Conservation (phyloP, 2,888 invertebrate genomes). For the Allophyes oxyacanthae region DNA sequence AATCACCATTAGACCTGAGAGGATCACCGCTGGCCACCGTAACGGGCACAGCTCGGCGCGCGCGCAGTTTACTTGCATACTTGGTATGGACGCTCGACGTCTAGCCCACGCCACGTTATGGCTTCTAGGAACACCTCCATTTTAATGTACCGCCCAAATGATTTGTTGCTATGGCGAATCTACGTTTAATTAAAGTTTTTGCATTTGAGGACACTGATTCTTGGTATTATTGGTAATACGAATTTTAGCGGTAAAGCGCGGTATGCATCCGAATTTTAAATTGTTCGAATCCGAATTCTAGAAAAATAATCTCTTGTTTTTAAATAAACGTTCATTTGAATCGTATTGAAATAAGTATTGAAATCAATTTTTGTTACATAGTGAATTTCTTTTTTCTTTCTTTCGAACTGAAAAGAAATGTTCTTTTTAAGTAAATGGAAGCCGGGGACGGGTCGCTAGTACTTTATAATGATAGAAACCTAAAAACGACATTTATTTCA, state of each 20-base stretch:
- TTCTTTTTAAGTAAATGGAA: too few relatives aligned
- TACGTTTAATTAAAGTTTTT: slow-evolving; percentile 50
- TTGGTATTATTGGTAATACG: slow-evolving; percentile 12
- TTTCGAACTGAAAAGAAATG: too few relatives aligned
- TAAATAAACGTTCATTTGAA: too few relatives aligned
- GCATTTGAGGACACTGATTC: slow-evolving; percentile 28
- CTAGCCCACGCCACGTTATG: slow-evolving; percentile 61
- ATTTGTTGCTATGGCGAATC: slow-evolving; percentile 65
- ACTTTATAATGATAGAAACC: too few relatives aligned
- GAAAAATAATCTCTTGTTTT: too few relatives aligned
- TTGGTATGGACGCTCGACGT: slow-evolving; percentile 45
- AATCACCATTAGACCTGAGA: slow-evolving; percentile 61
- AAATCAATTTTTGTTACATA: too few relatives aligned
- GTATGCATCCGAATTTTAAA: slow-evolving; percentile 32
- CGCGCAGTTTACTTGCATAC: slow-evolving; percentile 27
- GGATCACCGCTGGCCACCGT: slow-evolving; percentile 53
- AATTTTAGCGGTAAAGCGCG: slow-evolving; percentile 33
- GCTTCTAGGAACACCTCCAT: slow-evolving; percentile 70
- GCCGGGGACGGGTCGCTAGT: too few relatives aligned
- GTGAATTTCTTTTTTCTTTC: too few relatives aligned
- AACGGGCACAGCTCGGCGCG: slow-evolving; percentile 40
- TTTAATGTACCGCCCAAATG: slow-evolving; percentile 67
- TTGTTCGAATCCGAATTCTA: not conserved
- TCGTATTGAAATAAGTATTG: too few relatives aligned
- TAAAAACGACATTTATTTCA: not conserved